Evolutionary conservation across 2,113 vertebrate species (phyloP).

Genomic region (Polypterus senegalus): DNA sequence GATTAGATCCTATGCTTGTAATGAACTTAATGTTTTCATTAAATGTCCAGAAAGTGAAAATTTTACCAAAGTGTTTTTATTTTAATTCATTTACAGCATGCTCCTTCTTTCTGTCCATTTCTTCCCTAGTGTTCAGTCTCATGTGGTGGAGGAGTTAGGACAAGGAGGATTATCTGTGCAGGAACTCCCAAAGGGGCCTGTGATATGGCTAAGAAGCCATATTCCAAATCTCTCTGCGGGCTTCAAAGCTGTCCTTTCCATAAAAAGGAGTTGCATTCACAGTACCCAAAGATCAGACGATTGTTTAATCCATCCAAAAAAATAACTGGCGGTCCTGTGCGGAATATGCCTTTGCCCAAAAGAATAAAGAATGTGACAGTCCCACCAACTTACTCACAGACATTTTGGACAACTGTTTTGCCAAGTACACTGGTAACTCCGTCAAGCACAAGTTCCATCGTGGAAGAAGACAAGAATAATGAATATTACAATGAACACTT

Average conservation of each 20-base stretch:
- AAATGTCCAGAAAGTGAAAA: no score
- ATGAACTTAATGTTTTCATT: no score
- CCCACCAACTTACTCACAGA: no score
- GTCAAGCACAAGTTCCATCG: slow-evolving; percentile 9
- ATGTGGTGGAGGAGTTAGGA: slow-evolving; percentile 78
- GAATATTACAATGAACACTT: slow-evolving; percentile 28
- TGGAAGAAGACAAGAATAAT: slow-evolving; percentile 22
- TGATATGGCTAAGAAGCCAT: slow-evolving; percentile 62
- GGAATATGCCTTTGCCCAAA: slow-evolving; percentile 10
- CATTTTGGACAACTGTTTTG: no score
- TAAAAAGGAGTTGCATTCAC: slow-evolving; percentile 27
- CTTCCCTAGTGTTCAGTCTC: slow-evolving; percentile 73
- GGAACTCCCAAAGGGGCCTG: slow-evolving; percentile 55
- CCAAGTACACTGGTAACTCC: no score
- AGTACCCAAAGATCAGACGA: slow-evolving; percentile 32
- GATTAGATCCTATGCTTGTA: no score
- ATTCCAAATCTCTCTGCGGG: slow-evolving; percentile 73
- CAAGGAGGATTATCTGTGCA: slow-evolving; percentile 64
- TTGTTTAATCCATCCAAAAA: slow-evolving; percentile 26
- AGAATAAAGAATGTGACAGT: slow-evolving; percentile 6
- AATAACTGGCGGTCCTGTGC: slow-evolving; percentile 14
- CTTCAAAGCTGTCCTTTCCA: slow-evolving; percentile 71
- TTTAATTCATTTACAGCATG: background rate
- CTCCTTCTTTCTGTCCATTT: slow-evolving; percentile 16
- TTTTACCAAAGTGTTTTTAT: background rate